These are phyloP conservation scores for Crotalus adamanteus DNA, from an alignment of 2,797 vertebrate genomes.

Conservation along the genomic window DNA sequence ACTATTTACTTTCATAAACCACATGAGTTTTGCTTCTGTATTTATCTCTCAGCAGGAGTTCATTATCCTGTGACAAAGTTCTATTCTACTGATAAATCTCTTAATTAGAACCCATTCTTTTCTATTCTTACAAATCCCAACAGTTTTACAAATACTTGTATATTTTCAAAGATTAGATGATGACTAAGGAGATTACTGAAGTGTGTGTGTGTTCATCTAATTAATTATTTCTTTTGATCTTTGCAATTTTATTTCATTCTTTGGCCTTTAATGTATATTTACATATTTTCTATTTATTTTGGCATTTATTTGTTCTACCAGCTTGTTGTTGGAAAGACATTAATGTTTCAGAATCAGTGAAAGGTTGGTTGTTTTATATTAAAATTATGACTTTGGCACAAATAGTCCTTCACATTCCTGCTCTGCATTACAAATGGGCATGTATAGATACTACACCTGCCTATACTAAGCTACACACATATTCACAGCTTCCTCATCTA, in stretches of 20 bases:
- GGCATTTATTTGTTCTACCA: background rate
- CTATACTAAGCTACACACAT: background rate
- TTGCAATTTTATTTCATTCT: conserved; percentile 38
- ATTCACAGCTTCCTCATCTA: background rate
- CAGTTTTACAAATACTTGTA: conserved; percentile 48
- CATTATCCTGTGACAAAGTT: conserved; percentile 71
- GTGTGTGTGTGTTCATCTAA: conserved; percentile 34
- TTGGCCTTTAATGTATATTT: background rate
- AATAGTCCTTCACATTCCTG: background rate
- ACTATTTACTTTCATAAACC: conserved; percentile 70
- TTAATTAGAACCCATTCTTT: conserved; percentile 70
- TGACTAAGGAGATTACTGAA: conserved; percentile 39
- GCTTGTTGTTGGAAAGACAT: background rate
- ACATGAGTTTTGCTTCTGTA: conserved; percentile 65
- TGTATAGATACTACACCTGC: background rate
- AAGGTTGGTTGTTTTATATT: background rate
- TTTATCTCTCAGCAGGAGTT: conserved; percentile 71
- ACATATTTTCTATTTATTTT: background rate
- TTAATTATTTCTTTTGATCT: conserved; percentile 49
- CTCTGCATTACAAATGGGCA: background rate
- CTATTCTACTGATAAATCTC: conserved; percentile 67
- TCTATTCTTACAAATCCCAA: conserved; percentile 57
- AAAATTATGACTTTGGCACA: background rate
- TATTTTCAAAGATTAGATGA: conserved; percentile 44
- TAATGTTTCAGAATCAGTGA: background rate